phyloP scores from a whole-genome alignment of 2,888 invertebrate species.

The Orchestes rusci region DNA sequence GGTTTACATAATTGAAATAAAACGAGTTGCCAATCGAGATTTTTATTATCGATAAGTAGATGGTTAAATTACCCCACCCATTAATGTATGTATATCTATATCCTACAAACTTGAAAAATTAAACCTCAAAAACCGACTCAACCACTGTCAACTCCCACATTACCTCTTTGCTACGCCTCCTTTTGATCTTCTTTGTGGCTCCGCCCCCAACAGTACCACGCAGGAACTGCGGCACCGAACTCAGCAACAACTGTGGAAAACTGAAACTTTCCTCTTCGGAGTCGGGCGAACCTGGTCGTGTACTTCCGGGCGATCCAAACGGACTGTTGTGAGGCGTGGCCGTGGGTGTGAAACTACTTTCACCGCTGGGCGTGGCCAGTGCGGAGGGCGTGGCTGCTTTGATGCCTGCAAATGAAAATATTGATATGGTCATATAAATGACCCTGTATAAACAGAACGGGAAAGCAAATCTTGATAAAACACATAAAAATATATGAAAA shows the following conservation, averaged over 20 bases:
- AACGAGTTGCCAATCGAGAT: too few species aligned
- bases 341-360: slow-evolving; percentile 66
- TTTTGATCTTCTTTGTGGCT: slow-evolving; percentile 34
- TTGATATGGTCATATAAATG: neutral
- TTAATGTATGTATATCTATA: too few species aligned
- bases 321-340: slow-evolving; percentile 87
- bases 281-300: slow-evolving; percentile 53
- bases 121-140: slow-evolving; percentile 20
- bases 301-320: slow-evolving; percentile 51
- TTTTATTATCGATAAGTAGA: too few species aligned
- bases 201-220: slow-evolving; percentile 55
- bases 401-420: slow-evolving; percentile 46
- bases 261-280: slow-evolving; percentile 38
- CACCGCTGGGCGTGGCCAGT: slow-evolving; percentile 56
- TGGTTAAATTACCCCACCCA: too few species aligned
- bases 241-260: slow-evolving; percentile 51
- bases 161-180: slow-evolving; percentile 32
- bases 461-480: too few species aligned
- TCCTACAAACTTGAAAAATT: too few species aligned
- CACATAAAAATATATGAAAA: too few species aligned
- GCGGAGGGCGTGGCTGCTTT: slow-evolving; percentile 65
- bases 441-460: too few species aligned
- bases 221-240: slow-evolving; percentile 59
- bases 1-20: neutral
- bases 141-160: slow-evolving; percentile 20